A percentile compares a stretch with the other conserved stretches of the same genome.
Conservation (phyloP, 1,140 invertebrate genomes). For the Batillaria attramentaria region DNA sequence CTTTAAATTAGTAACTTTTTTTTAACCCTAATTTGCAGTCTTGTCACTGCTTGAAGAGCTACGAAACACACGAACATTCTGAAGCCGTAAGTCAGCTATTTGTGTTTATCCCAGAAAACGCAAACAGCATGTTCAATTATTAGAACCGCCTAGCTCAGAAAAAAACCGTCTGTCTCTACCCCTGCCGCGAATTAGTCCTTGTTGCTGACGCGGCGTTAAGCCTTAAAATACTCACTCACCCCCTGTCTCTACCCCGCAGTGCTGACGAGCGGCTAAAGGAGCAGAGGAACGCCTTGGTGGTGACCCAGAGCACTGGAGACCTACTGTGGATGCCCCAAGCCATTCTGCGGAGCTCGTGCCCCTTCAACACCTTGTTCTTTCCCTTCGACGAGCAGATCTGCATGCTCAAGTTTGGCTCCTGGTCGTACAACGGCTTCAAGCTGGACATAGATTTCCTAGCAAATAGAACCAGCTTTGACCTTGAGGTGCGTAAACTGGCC, state of each 20-base stretch:
- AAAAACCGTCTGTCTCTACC: no score
- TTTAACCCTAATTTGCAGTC: no score
- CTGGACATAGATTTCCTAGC: conserved; percentile 66
- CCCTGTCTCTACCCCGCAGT: conserved; percentile 46
- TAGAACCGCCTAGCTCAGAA: no score
- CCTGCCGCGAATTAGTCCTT: no score
- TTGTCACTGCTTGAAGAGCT: no score
- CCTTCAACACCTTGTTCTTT: conserved; percentile 76
- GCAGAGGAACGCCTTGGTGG: conserved; percentile 66
- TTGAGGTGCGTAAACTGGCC: conserved; percentile 1
- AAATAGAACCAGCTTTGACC: conserved; percentile 32
- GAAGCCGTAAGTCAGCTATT: no score
- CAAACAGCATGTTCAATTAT: no score
- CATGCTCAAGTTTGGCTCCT: conserved; percentile 70
- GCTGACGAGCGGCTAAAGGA: conserved; percentile 70
- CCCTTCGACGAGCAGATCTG: conserved; percentile 71
- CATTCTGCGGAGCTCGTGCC: conserved; percentile 97
- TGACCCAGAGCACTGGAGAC: conserved; percentile 85
- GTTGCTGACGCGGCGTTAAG: no score
- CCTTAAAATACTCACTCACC: no score
- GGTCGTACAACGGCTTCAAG: conserved; percentile 70
- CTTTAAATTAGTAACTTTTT: no score
- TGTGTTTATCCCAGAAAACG: no score
- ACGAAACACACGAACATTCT: no score
- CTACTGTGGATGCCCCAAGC: conserved; percentile 98